phyloP scores from a whole-genome alignment of 2,113 vertebrate genomes.

The Muntiacus reevesi region DNA sequence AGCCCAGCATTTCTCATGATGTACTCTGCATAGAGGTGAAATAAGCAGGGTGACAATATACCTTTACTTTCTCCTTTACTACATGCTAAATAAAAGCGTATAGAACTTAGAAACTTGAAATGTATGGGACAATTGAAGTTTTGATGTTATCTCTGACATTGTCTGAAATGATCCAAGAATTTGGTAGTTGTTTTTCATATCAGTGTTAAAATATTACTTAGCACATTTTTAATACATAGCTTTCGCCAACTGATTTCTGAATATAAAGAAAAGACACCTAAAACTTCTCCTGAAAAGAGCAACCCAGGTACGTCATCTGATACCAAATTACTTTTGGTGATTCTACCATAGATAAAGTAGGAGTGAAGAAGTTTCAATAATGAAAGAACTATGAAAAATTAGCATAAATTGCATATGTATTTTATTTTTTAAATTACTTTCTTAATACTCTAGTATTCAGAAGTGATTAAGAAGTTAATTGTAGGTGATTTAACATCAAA shows the following conservation, averaged over 20 bases:
- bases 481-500: neutral
- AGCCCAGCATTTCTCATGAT: too few relatives aligned
- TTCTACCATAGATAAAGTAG: neutral
- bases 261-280: slow-evolving; percentile 13
- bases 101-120: neutral
- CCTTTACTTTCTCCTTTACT: too few relatives aligned
- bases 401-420: neutral
- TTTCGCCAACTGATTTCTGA: too few relatives aligned
- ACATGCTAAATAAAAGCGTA: neutral
- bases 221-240: neutral
- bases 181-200: neutral
- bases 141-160: neutral
- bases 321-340: neutral
- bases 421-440: neutral
- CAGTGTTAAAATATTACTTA: slow-evolving; percentile 2
- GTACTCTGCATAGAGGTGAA: too few relatives aligned
- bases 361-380: neutral
- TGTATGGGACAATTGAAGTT: neutral
- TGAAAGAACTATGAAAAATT: neutral
- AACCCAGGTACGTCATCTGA: slow-evolving; percentile 13
- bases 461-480: slow-evolving; percentile 5
- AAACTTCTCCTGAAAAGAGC: slow-evolving; percentile 28
- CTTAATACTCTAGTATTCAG: neutral
- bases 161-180: neutral
- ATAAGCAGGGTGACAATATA: too few relatives aligned